A percentile compares a stretch with the other conserved stretches of the same genome.
These are phyloP conservation scores for Spodoptera litura DNA, from an alignment of 1,140 invertebrate species.

Conservation along the genomic window DNA sequence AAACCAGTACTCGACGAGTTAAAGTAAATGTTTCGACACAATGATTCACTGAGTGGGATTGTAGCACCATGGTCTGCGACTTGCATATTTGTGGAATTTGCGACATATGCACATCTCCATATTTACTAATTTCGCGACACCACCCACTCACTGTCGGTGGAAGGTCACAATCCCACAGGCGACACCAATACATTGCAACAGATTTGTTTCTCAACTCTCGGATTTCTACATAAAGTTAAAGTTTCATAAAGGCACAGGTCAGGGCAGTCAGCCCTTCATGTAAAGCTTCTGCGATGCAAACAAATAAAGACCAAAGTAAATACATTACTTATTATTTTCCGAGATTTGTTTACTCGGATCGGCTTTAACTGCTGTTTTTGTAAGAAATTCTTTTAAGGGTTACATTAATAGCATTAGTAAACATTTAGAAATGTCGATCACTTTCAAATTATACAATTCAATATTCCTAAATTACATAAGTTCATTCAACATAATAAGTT, in stretches of 20 bases:
- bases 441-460: too few species aligned
- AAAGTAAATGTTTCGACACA: neutral
- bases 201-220: conserved; percentile 19
- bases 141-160: neutral
- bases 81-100: neutral
- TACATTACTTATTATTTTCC: too few species aligned
- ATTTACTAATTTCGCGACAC: conserved; percentile 6
- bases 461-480: too few species aligned
- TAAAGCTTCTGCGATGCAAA: too few species aligned
- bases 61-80: neutral
- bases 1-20: too few species aligned
- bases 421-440: too few species aligned
- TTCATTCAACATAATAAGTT: neutral
- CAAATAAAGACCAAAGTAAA: too few species aligned
- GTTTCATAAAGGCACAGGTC: conserved; percentile 9
- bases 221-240: conserved; percentile 28
- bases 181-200: conserved; percentile 21
- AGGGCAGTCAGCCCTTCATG: conserved; percentile 3
- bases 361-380: too few species aligned
- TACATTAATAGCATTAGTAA: too few species aligned
- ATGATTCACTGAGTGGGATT: conserved; percentile 1
- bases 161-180: conserved; percentile 19
- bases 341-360: too few species aligned
- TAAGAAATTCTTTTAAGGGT: too few species aligned
- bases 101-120: neutral